Evolutionary conservation across 1,140 invertebrate species (phyloP).

Genomic region (Drosophila rhopaloa): DNA sequence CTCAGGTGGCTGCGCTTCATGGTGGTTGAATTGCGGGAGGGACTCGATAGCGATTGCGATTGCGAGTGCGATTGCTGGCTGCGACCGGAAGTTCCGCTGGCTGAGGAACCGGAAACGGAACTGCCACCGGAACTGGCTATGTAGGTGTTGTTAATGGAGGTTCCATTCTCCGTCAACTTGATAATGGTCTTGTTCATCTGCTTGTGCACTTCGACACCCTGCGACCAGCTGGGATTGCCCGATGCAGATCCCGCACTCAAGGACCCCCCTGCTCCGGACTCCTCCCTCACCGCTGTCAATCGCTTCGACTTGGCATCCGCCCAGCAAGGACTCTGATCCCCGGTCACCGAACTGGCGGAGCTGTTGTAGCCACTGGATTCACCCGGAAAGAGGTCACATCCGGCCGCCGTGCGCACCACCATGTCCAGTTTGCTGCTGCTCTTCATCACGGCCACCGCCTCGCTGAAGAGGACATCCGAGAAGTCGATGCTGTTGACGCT

Average conservation of each 20-base stretch:
- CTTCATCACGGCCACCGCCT: conserved; percentile 92
- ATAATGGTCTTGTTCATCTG: conserved; percentile 88
- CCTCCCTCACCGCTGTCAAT: conserved; percentile 89
- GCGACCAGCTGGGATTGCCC: conserved; percentile 62
- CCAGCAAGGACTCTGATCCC: conserved; percentile 89
- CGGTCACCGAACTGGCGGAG: conserved; percentile 91
- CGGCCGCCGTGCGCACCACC: conserved; percentile 89
- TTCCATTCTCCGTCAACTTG: conserved; percentile 88
- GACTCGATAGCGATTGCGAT: neutral
- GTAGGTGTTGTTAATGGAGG: conserved; percentile 85
- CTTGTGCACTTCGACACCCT: conserved; percentile 51
- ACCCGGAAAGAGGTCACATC: conserved; percentile 90
- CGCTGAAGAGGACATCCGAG: conserved; percentile 90
- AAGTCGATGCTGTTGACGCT: conserved; percentile 94
- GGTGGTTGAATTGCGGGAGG: conserved; percentile 49
- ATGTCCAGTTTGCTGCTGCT: conserved; percentile 90
- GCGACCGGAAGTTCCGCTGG: conserved; percentile 7
- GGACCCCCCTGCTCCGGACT: conserved; percentile 18
- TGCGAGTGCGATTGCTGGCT: conserved; percentile 21
- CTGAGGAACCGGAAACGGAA: conserved; percentile 9
- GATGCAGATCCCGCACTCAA: conserved; percentile 60
- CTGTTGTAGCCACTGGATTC: conserved; percentile 93
- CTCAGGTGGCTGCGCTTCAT: conserved; percentile 51
- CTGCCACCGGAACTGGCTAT: conserved; percentile 34
- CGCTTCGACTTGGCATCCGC: conserved; percentile 86